These are phyloP conservation scores for Pogonomyrmex californicus DNA, from an alignment of 1,140 invertebrate genomes.

Conservation along the genomic window DNA sequence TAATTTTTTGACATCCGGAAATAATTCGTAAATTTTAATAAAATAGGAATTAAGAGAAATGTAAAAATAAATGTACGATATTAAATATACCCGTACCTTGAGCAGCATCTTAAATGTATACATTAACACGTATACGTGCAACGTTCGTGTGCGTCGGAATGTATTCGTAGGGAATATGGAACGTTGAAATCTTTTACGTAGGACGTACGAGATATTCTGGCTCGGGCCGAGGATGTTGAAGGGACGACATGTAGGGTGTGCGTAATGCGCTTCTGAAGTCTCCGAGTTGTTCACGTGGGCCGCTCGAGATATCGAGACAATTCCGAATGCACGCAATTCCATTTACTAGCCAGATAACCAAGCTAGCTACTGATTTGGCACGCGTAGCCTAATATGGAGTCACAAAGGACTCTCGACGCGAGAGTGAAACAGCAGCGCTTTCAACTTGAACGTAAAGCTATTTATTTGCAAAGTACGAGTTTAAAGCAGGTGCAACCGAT, in stretches of 20 bases:
- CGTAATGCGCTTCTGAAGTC: slow-evolving; percentile 74
- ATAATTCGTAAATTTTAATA: neutral
- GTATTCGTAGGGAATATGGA: slow-evolving; percentile 39
- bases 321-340: slow-evolving; percentile 67
- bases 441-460: slow-evolving; percentile 15
- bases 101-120: neutral
- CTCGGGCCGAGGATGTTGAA: slow-evolving; percentile 33
- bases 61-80: neutral
- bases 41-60: neutral
- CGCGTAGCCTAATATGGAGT: slow-evolving; percentile 55
- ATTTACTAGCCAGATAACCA: slow-evolving; percentile 66
- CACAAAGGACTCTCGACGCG: slow-evolving; percentile 48
- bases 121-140: neutral
- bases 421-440: slow-evolving; percentile 18
- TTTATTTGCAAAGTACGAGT: slow-evolving; percentile 26
- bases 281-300: slow-evolving; percentile 81
- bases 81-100: neutral
- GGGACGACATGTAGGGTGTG: slow-evolving; percentile 52
- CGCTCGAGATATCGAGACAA: slow-evolving; percentile 71
- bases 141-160: neutral
- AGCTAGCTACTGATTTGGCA: slow-evolving; percentile 69
- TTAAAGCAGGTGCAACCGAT: slow-evolving; percentile 54
- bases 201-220: slow-evolving; percentile 64
- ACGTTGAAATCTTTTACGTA: slow-evolving; percentile 66
- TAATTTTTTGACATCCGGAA: neutral